Base-by-base conservation (phyloP, 1,140 invertebrate genomes). In the Frieseomelitta varia region DNA sequence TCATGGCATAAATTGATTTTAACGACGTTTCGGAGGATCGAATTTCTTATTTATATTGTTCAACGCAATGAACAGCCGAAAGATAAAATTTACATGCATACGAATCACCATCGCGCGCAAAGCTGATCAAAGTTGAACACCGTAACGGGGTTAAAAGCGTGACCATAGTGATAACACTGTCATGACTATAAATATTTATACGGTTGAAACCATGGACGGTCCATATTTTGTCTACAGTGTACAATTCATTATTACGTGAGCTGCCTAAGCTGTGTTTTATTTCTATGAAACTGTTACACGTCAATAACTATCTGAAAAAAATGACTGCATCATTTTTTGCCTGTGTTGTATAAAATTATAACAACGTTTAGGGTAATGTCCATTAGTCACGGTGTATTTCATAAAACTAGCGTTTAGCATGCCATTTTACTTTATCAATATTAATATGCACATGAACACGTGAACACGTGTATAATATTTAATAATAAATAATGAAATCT, bases 101-200 rank as follows among this genome's bases (percentile, higher is more conserved):
- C n/a, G 61, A 67, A 76, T 76, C 56, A 39, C 10, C 17, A 47
- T 76, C 56, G 56, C 74, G 47, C 74, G 74, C 74, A 21, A 76
- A 61, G 34, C 39, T 47, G 39, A 47, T 8, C 24, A 27, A 47
- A 78, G 27, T 24, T 53, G 63, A 67, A 27, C n/a, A 67, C 63
- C 55, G 76, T 78, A 34, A 78, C 61, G 39, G 39, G 76, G 76
- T 78, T 51, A 78, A 67, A 55, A 78, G 47, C 76, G 63, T 78
- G 63, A 68, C 63, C 55, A 30, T 67, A 30, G 27, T 67, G 63
- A 67, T 78, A 78, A 68, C 34, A 30, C 21, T 51, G 12, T 15
- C 63, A 67, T 67, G 24, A 53, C 4, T 53, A 67, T 80, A 81
- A 27, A 73, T 74, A 81, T 55, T 39, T 81, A 47, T 27, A 63